Evolutionary conservation across 2,797 vertebrate genomes (phyloP).

Genomic region (Neomorphus geoffroyi): DNA sequence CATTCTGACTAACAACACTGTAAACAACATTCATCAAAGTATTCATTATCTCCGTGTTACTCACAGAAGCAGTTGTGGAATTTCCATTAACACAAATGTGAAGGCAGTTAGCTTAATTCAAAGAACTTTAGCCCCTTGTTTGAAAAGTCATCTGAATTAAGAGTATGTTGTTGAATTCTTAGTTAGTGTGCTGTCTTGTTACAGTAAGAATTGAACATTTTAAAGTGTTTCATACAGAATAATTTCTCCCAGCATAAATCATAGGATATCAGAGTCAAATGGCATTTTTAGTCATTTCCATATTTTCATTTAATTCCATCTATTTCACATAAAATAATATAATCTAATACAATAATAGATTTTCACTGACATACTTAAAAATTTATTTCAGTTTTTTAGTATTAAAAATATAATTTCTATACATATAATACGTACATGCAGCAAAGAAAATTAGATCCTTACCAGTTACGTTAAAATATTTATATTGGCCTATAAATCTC

Average conservation of each 20-base stretch:
- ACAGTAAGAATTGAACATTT: neutral
- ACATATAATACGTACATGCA: rapidly evolving
- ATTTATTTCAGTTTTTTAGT: neutral
- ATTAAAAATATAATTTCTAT: neutral
- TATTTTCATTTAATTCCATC: neutral
- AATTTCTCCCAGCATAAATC: neutral
- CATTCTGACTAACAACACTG: neutral
- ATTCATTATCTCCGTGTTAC: neutral
- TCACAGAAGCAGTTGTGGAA: neutral
- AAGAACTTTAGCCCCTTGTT: neutral
- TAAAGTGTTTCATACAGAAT: neutral
- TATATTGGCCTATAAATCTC: neutral
- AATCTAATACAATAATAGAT: too few species aligned
- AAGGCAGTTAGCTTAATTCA: neutral
- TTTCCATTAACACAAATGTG: neutral
- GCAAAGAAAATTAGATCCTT: neutral
- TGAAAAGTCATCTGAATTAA: neutral
- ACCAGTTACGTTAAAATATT: neutral
- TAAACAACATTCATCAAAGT: neutral
- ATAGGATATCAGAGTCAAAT: neutral
- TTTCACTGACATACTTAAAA: neutral
- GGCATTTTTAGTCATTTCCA: neutral
- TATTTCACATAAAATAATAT: neutral
- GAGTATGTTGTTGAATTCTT: neutral
- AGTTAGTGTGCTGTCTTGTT: neutral